Conservation (phyloP, 2,113 vertebrate genomes). For the Pimephales promelas region DNA sequence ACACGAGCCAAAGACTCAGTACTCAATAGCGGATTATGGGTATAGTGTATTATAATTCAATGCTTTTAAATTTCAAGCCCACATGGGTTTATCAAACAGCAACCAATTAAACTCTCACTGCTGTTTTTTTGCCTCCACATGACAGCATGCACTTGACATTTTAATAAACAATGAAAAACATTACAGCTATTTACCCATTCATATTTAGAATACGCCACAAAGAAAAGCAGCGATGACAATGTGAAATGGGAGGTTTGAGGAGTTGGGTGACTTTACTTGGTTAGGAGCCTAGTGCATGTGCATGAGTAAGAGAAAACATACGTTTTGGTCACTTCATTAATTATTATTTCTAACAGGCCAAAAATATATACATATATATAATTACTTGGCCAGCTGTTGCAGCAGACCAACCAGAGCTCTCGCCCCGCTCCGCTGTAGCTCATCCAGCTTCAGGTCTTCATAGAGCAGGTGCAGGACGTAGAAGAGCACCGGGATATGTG, state of each 20-base stretch:
- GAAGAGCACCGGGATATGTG: slow-evolving; percentile 90
- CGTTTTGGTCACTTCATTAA: neutral
- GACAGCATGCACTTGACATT: slow-evolving; percentile 51
- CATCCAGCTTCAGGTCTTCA: slow-evolving; percentile 92
- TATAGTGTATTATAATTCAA: neutral
- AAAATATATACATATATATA: neutral
- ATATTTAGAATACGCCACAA: neutral
- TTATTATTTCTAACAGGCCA: neutral
- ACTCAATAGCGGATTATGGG: neutral
- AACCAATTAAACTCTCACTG: slow-evolving; percentile 40
- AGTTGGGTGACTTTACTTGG: neutral
- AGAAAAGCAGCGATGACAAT: neutral
- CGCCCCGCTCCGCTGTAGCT: slow-evolving; percentile 87
- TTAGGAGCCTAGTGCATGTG: neutral
- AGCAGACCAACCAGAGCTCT: slow-evolving; percentile 87
- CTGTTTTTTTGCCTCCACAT: slow-evolving; percentile 31
- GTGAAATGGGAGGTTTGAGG: neutral
- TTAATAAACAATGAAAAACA: slow-evolving; percentile 41
- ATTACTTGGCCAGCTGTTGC: slow-evolving; percentile 92
- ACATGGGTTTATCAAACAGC: slow-evolving; percentile 18
- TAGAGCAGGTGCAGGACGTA: slow-evolving; percentile 94
- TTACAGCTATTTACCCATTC: slow-evolving; percentile 5
- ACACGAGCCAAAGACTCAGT: neutral
- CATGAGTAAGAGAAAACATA: neutral
- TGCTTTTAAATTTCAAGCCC: slow-evolving; percentile 28